A percentile compares a stretch with the other conserved stretches of the same genome.
phyloP scores from a whole-genome alignment of 37 sponge, comb jelly and placozoan genomes.

The Ephydatia muelleri region DNA sequence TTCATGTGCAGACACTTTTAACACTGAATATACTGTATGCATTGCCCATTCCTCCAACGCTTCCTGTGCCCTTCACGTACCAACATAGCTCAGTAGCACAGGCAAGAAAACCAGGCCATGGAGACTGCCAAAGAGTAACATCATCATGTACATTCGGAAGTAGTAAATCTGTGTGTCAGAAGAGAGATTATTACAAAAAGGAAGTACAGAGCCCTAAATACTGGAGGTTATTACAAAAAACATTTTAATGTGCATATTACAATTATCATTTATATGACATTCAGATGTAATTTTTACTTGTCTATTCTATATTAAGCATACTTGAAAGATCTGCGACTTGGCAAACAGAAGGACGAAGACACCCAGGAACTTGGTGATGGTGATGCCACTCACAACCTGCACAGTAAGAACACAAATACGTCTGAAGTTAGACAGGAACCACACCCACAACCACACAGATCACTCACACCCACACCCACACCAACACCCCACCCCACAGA shows the following conservation, averaged over 20 bases:
- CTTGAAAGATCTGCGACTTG: slow-evolving; percentile 93
- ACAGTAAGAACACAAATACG: background rate
- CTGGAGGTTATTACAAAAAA: background rate
- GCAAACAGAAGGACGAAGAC: slow-evolving; percentile 94
- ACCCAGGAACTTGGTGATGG: slow-evolving; percentile 98
- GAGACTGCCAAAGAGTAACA: slow-evolving; percentile 88
- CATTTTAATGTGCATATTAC: background rate
- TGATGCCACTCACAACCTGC: slow-evolving; percentile 94
- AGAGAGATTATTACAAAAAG: background rate
- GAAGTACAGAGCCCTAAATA: too few species aligned
- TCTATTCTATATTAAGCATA: too few species aligned
- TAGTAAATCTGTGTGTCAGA: slow-evolving; percentile 65
- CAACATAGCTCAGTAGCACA: slow-evolving; percentile 90
- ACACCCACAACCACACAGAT: background rate
- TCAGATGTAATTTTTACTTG: too few species aligned
- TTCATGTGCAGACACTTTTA: background rate
- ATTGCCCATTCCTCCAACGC: background rate
- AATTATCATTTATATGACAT: too few species aligned
- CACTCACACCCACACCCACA: background rate
- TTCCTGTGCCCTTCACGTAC: slow-evolving; percentile 37
- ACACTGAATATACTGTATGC: background rate
- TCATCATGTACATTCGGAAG: slow-evolving; percentile 98
- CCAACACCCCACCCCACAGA: background rate
- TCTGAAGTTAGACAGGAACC: background rate
- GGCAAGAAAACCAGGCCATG: slow-evolving; percentile 96